Evolutionary conservation across 2,113 vertebrate genomes (phyloP).

Genomic region (Marmota flaviventris): DNA sequence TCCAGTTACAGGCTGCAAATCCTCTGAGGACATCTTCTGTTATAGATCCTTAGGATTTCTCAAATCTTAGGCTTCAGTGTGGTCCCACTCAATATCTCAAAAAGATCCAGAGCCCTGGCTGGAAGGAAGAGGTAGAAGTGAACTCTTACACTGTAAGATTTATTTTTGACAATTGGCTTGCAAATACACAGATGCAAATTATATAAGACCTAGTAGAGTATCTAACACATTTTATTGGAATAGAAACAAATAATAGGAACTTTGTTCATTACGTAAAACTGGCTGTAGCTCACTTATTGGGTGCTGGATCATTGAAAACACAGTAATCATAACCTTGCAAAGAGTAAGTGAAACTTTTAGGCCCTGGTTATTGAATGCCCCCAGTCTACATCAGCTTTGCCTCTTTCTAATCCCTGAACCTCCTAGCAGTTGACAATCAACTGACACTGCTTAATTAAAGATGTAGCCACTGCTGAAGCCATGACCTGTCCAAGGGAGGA

Average conservation of each 20-base stretch:
- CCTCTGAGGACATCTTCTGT: not conserved
- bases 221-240: not conserved
- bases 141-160: not conserved
- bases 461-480: not conserved
- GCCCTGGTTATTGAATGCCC: not conserved
- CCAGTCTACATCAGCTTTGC: not conserved
- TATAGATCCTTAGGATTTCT: constrained; percentile 14
- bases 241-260: not conserved
- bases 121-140: not conserved
- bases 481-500: not conserved
- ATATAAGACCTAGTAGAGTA: not conserved
- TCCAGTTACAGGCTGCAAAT: not conserved
- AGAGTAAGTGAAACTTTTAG: not conserved
- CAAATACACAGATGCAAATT: constrained; percentile 13
- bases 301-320: not conserved
- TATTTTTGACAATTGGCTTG: constrained; percentile 24
- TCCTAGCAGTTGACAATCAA: not conserved
- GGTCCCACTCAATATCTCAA: not conserved
- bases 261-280: not conserved
- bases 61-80: not conserved
- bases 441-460: not conserved
- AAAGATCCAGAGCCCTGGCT: not conserved
- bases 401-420: not conserved
- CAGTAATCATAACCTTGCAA: not conserved
- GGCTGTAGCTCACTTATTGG: not conserved